phyloP scores from a whole-genome alignment of 2,888 invertebrate species.

The Cephalotes varians region DNA sequence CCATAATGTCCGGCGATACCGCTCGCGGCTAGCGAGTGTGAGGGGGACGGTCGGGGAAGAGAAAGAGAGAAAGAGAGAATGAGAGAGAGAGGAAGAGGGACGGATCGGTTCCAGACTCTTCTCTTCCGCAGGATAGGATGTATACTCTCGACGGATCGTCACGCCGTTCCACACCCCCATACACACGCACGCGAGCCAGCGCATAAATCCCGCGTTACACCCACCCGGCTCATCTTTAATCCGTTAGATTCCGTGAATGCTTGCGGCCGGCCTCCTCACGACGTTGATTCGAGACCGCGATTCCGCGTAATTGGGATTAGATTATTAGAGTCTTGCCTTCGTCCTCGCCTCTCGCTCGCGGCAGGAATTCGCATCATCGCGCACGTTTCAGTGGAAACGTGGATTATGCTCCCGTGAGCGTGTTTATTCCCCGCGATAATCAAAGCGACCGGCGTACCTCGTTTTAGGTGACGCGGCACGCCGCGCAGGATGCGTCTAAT shows the following conservation, averaged over 20 bases:
- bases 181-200: conserved; percentile 64
- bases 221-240: conserved; percentile 72
- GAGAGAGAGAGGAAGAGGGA: conserved; percentile 51
- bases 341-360: conserved; percentile 64
- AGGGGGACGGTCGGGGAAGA: conserved; percentile 51
- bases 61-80: conserved; percentile 49
- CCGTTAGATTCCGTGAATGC: conserved; percentile 82
- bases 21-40: conserved; percentile 58
- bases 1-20: conserved; percentile 77
- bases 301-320: conserved; percentile 79
- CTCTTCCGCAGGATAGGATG: conserved; percentile 71
- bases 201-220: conserved; percentile 68
- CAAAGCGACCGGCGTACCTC: conserved; percentile 27
- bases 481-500: conserved; percentile 22
- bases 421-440: conserved; percentile 46
- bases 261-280: conserved; percentile 62
- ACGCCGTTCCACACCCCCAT: conserved; percentile 77
- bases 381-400: conserved; percentile 32
- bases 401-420: conserved; percentile 39
- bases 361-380: conserved; percentile 56
- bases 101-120: conserved; percentile 73
- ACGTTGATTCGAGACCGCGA: conserved; percentile 75
- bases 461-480: conserved; percentile 30
- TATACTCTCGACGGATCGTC: conserved; percentile 55
- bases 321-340: conserved; percentile 75